Base-by-base conservation (phyloP, 2,888 invertebrate species). In the Pollenia griseotomentosa region DNA sequence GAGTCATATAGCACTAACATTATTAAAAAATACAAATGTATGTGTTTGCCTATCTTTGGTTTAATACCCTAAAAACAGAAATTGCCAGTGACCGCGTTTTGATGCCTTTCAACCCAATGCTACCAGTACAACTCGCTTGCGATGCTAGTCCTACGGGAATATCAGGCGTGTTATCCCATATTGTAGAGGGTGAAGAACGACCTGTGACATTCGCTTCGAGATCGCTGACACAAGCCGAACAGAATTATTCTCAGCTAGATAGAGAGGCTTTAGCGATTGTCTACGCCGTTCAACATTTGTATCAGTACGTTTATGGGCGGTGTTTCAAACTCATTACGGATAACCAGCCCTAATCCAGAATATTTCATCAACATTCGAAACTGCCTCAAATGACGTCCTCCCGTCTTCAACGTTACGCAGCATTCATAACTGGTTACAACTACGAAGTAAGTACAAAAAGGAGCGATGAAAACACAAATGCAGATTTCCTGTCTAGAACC, bases 71-170 rank as follows among this genome's bases (percentile, higher is more conserved):
- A 8, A 83, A 88, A 71, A 19, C 16, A 44, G 84, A 66, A 78
- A 78, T 78, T 40, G 66, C 57, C 9, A 78, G 78, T 40, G 65
- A 66, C 42, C 23, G 78, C 7, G 57, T 66, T 9, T 59, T 85
- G 40, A 70, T 80, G 11, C 83, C 85, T 12, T 87, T 71, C 51
- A 70, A 87, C 40, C 85, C 88, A 12, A 23, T 65, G 14, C 51
- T 73, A 42, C 46, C 61, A 48, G 7, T 83, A n/a, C 63, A 70
- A 59, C 46, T 86, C 9, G 79, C 78, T 40, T 88, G 81, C 48
- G 88, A 88, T 42, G 86, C 88, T 11, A 87, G 87, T 51, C 88
- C 86, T n/a, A 80, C 75, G 1, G 85, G 83, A 14, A 82, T 88
- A 42, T 79, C 86, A 77, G 78, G 86, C 5, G 74, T 86, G 10